phyloP scores from a whole-genome alignment of 1,140 invertebrate species.

The honey bee (Apis mellifera) region Amel_HAv3.1 CM009931.2:2312001-2312500 shows the following conservation, averaged over 20 bases:
- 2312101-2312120: slow-evolving; percentile 58
- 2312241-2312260: too few relatives aligned
- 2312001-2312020: background rate
- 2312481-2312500: background rate
- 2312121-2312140: slow-evolving; percentile 42
- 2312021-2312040: background rate
- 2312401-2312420: too few relatives aligned
- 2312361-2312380: too few relatives aligned
- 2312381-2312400: too few relatives aligned
- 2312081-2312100: slow-evolving; percentile 53
- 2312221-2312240: background rate
- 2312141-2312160: slow-evolving; percentile 52
- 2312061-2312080: slow-evolving; percentile 53
- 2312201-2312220: slow-evolving; percentile 47
- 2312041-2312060: slow-evolving; percentile 35
- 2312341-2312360: too few relatives aligned
- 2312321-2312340: too few relatives aligned
- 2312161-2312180: slow-evolving; percentile 48
- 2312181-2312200: slow-evolving; percentile 1
- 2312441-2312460: too few relatives aligned
- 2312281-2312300: too few relatives aligned
- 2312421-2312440: too few relatives aligned
- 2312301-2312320: too few relatives aligned
- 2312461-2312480: background rate
- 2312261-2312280: too few relatives aligned